Evolutionary conservation across 53 echinoderm and acorn worm genomes (phyloP).

Genomic region (Hippasteria phrygiana): DNA sequence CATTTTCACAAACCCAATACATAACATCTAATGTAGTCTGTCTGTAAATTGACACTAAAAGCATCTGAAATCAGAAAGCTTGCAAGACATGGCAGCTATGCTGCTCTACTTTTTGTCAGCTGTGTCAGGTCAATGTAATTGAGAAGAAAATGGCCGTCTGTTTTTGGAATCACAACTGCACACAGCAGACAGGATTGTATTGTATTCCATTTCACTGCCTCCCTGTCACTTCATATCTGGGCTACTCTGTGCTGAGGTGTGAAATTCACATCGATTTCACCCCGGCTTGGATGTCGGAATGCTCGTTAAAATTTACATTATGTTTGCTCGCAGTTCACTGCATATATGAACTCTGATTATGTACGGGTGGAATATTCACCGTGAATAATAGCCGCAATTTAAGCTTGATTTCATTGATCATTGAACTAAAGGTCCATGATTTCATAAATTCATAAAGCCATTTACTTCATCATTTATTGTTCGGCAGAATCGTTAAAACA

Average conservation of each 20-base stretch:
- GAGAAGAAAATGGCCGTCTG: neutral
- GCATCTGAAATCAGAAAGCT: too few species aligned
- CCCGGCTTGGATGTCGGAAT: neutral
- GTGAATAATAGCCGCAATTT: neutral
- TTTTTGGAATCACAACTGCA: slow-evolving; percentile 18
- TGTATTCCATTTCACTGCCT: slow-evolving; percentile 7
- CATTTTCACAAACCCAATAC: too few species aligned
- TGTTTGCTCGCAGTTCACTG: slow-evolving; percentile 22
- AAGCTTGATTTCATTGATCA: neutral
- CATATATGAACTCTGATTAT: neutral
- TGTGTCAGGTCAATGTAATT: neutral
- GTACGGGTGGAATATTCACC: neutral
- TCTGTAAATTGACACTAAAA: too few species aligned
- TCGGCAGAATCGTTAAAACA: too few species aligned
- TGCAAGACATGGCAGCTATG: too few species aligned
- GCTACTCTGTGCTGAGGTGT: slow-evolving; percentile 24
- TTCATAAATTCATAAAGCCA: too few species aligned
- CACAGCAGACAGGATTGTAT: neutral
- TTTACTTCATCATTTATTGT: too few species aligned
- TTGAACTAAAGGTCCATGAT: too few species aligned
- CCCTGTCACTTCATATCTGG: slow-evolving; percentile 34
- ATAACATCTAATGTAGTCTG: too few species aligned
- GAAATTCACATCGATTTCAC: slow-evolving; percentile 40
- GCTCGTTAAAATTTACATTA: neutral
- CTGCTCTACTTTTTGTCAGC: neutral